phyloP scores from a whole-genome alignment of 2,888 invertebrate genomes.

The Eutolmus rufibarbis region DNA sequence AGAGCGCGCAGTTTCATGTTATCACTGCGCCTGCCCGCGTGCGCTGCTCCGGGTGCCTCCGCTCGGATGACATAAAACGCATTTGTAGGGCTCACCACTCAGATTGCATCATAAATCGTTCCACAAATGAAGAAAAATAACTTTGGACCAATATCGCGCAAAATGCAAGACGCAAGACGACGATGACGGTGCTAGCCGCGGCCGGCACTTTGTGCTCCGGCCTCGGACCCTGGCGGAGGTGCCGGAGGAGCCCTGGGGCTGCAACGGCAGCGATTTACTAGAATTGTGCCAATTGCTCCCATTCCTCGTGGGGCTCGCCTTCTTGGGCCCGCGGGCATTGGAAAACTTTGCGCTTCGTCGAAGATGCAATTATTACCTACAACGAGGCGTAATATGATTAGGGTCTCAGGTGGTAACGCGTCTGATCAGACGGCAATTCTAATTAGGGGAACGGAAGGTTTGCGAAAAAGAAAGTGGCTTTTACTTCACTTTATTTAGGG shows the following conservation, averaged over 20 bases:
- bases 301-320: neutral
- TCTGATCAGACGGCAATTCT: neutral
- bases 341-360: neutral
- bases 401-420: neutral
- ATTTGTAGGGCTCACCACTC: slow-evolving; percentile 24
- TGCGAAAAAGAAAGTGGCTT: neutral
- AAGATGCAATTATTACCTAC: neutral
- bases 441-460: neutral
- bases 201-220: neutral
- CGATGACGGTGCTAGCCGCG: neutral
- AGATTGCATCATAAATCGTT: slow-evolving; percentile 37
- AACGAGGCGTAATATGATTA: neutral
- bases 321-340: neutral
- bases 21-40: slow-evolving; percentile 11
- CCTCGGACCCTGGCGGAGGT: neutral
- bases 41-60: neutral
- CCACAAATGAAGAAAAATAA: slow-evolving; percentile 20
- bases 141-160: slow-evolving; percentile 2
- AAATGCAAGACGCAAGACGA: neutral
- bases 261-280: neutral
- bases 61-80: slow-evolving; percentile 35
- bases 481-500: neutral
- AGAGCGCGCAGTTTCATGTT: slow-evolving; percentile 40
- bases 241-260: neutral
- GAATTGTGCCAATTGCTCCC: neutral